Base-by-base conservation (phyloP, 2,113 vertebrate genomes). In the Sterrhoptilus dennistouni region DNA sequence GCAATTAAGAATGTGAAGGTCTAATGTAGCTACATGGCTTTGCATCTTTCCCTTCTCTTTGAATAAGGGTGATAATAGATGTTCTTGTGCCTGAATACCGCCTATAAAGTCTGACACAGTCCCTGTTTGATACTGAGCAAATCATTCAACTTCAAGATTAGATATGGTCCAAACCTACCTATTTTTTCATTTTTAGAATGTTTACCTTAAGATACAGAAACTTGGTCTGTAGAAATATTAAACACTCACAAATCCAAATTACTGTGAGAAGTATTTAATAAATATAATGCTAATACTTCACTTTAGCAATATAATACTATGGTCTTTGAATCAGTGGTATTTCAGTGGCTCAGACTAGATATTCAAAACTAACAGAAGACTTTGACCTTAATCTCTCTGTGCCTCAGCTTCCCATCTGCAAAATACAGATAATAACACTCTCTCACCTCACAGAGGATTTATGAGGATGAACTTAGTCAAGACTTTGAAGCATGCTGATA, bases 391-490 rank as follows among this genome's bases (percentile, higher is more conserved):
- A 93, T 94, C 87, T 47, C 50, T 45, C 50, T 31, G 10, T 61
- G 45, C 19, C 54, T 91, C 78, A 87, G 87, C 72, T 79, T 89
- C 53, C 29, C 35, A 84, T 71, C 72, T 94, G 77, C 79, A 94
- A 86, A 96, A 94, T 23, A 82, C 23, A 75, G 81, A 69, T 72
- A 94, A 94, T 90, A 83, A 47, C 63, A 93, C 33, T 53, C 42
- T 88, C 72, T 69, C 53, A 77, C 83, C 61, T 89, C 74, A 95
- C 66, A 77, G 81, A 28, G 47, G 50, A 90, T 94, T 90, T 95
- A 44, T 50, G 13, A 88, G 63, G 71, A 94, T 80, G 42, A 95
- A 87, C 60, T 77, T 63, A 40, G 36, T 50, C 38, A 66, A 19
- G 36, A 75, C 53, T 86, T 89, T 74, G 64, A 83, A 90, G 59